phyloP scores from a whole-genome alignment of 2,888 invertebrate species.

The Tethea ocularis region DNA sequence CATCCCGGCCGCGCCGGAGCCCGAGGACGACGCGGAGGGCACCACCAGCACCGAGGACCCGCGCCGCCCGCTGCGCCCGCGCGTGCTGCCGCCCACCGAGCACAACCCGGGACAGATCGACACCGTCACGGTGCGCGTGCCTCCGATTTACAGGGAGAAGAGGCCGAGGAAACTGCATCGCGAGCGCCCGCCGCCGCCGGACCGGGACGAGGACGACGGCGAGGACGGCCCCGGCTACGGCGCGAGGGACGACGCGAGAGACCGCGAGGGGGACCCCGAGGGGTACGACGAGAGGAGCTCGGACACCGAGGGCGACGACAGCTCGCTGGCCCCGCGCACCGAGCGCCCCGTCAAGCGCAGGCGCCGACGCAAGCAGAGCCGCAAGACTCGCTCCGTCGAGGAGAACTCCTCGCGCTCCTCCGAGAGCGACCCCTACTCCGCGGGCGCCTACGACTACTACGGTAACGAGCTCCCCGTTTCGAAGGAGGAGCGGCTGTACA shows the following conservation, averaged over 20 bases:
- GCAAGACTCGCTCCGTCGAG: slow-evolving; percentile 52
- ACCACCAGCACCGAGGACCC: slow-evolving; percentile 79
- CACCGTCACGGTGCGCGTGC: slow-evolving; percentile 78
- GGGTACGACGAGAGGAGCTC: slow-evolving; percentile 15
- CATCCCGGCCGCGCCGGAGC: slow-evolving; percentile 47
- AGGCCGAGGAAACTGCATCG: slow-evolving; percentile 74
- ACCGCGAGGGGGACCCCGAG: slow-evolving; percentile 19
- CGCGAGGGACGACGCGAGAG: slow-evolving; percentile 26
- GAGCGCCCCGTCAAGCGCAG: slow-evolving; percentile 55
- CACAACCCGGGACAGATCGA: slow-evolving; percentile 78
- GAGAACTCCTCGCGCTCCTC: slow-evolving; percentile 17
- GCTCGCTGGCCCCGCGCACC: slow-evolving; percentile 49
- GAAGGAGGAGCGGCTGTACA: slow-evolving; percentile 64
- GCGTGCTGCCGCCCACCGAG: slow-evolving; percentile 77
- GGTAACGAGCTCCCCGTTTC: slow-evolving; percentile 66
- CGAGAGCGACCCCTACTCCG: slow-evolving; percentile 45
- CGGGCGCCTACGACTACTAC: slow-evolving; percentile 69
- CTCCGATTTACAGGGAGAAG: slow-evolving; percentile 75
- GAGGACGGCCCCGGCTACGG: slow-evolving; percentile 30
- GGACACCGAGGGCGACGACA: slow-evolving; percentile 29
- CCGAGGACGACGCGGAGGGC: slow-evolving; percentile 60
- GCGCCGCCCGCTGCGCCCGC: slow-evolving; percentile 62
- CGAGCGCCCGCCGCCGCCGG: slow-evolving; percentile 41
- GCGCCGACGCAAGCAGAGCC: slow-evolving; percentile 59
- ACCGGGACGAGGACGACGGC: slow-evolving; percentile 49